Conservation (phyloP, 2,888 invertebrate genomes). For the Ceraclea dissimilis region DNA sequence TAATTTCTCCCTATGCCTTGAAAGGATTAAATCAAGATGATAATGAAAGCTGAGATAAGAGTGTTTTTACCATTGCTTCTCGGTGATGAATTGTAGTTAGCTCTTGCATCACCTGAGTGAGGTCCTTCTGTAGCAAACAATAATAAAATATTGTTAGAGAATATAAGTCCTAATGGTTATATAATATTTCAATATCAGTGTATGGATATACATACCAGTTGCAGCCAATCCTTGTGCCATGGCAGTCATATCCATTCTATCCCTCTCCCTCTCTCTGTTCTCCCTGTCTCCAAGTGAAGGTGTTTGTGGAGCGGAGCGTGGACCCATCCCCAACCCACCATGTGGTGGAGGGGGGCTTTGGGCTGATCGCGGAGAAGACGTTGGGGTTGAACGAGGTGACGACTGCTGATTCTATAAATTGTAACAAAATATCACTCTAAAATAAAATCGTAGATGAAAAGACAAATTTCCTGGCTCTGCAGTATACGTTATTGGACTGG, state of each 20-base stretch:
- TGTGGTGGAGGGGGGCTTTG: slow-evolving; percentile 66
- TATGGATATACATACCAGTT: slow-evolving; percentile 24
- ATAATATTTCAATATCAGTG: too few relatives aligned
- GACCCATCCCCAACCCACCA: slow-evolving; percentile 31
- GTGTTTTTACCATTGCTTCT: slow-evolving; percentile 24
- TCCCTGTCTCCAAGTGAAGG: slow-evolving; percentile 46
- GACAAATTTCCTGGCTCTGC: background rate
- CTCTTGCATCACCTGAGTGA: slow-evolving; percentile 18
- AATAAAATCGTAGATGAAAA: slow-evolving; percentile 12
- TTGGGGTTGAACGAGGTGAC: slow-evolving; percentile 79
- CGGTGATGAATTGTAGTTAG: slow-evolving; percentile 21
- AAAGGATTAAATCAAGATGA: too few relatives aligned
- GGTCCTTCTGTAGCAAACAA: slow-evolving; percentile 17
- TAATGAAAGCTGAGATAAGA: too few relatives aligned
- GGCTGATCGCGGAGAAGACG: slow-evolving; percentile 78
- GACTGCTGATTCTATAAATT: slow-evolving; percentile 72
- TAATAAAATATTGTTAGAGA: background rate
- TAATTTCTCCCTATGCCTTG: too few relatives aligned
- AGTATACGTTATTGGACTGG: too few relatives aligned
- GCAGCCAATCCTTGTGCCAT: slow-evolving; percentile 47
- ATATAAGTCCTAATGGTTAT: too few relatives aligned
- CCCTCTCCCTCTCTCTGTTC: slow-evolving; percentile 33
- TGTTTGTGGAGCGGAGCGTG: slow-evolving; percentile 52
- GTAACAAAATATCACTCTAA: slow-evolving; percentile 1
- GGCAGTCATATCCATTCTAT: slow-evolving; percentile 36